phyloP scores from a whole-genome alignment of 2,113 vertebrate genomes.

The Myiozetetes cayanensis region DNA sequence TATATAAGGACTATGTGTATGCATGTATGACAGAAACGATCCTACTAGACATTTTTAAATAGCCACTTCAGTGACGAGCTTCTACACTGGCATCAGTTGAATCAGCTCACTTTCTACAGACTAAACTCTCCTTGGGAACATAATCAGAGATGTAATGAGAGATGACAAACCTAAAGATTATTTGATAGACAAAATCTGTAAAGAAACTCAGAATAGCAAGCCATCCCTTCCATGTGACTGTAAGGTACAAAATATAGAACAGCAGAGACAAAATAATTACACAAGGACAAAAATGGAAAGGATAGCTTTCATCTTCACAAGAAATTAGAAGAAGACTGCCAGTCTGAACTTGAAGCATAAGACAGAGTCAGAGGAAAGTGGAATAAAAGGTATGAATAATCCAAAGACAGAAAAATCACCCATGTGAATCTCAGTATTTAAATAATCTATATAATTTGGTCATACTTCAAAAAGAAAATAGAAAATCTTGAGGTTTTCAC shows the following conservation, averaged over 20 bases:
- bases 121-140: not conserved
- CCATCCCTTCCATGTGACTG: not conserved
- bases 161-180: not conserved
- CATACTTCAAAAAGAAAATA: not conserved
- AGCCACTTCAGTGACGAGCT: not conserved
- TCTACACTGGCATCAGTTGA: not conserved
- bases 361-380: not conserved
- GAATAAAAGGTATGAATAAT: not conserved
- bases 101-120: not conserved
- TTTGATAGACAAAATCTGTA: not conserved
- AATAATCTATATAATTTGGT: not conserved
- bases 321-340: not conserved
- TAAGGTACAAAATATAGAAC: not conserved
- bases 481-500: not conserved
- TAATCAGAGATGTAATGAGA: not conserved
- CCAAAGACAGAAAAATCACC: not conserved
- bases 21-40: not conserved
- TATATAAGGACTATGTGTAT: not conserved
- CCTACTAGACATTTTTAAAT: not conserved
- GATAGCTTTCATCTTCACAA: not conserved
- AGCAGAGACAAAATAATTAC: not conserved
- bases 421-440: not conserved
- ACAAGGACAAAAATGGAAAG: not conserved
- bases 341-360: not conserved
- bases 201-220: not conserved